phyloP scores from a whole-genome alignment of 2,113 vertebrate species.

The Sakesphorus luctuosus region DNA sequence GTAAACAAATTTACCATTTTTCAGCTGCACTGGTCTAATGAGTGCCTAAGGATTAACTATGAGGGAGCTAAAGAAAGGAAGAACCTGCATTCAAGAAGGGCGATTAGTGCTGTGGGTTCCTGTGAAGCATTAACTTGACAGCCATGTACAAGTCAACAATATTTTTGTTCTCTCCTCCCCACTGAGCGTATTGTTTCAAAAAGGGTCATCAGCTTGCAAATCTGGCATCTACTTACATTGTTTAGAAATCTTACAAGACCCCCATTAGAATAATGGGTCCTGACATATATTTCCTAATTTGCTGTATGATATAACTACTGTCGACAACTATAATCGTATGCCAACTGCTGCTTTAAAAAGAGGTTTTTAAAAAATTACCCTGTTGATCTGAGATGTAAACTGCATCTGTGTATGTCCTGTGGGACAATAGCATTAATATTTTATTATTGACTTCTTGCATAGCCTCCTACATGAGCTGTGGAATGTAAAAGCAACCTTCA shows the following conservation, averaged over 20 bases:
- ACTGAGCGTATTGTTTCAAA: constrained; percentile 35
- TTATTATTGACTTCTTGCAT: constrained; percentile 19
- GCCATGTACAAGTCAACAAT: not conserved
- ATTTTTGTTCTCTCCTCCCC: constrained; percentile 26
- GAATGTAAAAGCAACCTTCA: not conserved
- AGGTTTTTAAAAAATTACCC: constrained; percentile 7
- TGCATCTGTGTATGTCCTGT: constrained; percentile 7
- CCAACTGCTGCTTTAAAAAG: constrained; percentile 34
- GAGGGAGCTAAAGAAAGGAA: constrained; percentile 19
- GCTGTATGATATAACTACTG: constrained; percentile 53
- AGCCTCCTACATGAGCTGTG: not conserved
- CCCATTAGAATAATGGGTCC: constrained; percentile 56
- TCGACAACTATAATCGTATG: constrained; percentile 50
- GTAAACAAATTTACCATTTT: constrained; percentile 30
- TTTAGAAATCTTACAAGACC: constrained; percentile 40
- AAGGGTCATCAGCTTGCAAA: not conserved
- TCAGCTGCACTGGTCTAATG: constrained; percentile 12
- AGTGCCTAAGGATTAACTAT: not conserved
- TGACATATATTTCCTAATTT: constrained; percentile 67
- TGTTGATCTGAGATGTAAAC: constrained; percentile 23
- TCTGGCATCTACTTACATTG: constrained; percentile 40
- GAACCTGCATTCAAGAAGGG: constrained; percentile 16
- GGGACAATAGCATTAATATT: constrained; percentile 6
- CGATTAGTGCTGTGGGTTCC: not conserved
- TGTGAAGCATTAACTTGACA: constrained; percentile 44